Evolutionary conservation across 2,797 vertebrate species (phyloP).

Genomic region (Phoeniculus purpureus): DNA sequence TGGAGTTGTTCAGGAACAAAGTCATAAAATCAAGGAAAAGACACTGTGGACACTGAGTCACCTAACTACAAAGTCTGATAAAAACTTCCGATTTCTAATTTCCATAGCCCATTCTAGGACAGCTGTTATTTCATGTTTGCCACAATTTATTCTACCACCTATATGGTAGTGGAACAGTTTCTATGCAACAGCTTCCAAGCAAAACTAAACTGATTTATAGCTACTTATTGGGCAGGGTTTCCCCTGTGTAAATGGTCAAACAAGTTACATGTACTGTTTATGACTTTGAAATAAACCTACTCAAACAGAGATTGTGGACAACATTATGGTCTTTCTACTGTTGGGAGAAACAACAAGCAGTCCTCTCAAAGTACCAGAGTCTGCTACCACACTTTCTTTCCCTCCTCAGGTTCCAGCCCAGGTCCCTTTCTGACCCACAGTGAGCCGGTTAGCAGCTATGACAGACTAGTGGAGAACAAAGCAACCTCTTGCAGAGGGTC

Average conservation of each 20-base stretch:
- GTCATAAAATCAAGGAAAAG: background rate
- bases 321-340: background rate
- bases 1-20: background rate
- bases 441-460: background rate
- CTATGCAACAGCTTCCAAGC: background rate
- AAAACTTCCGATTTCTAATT: background rate
- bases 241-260: background rate
- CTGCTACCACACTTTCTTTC: background rate
- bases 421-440: background rate
- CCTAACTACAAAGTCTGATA: background rate
- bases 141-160: background rate
- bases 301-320: background rate
- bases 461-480: background rate
- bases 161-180: background rate
- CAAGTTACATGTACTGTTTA: background rate
- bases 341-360: background rate
- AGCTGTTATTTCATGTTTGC: background rate
- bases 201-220: background rate
- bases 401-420: background rate
- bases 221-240: background rate
- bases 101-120: background rate
- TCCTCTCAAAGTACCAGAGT: background rate
- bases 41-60: constrained; percentile 8
- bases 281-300: background rate
- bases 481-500: background rate